Conservation (phyloP, 2,797 vertebrate genomes). For the Myotis findleyi region DNA sequence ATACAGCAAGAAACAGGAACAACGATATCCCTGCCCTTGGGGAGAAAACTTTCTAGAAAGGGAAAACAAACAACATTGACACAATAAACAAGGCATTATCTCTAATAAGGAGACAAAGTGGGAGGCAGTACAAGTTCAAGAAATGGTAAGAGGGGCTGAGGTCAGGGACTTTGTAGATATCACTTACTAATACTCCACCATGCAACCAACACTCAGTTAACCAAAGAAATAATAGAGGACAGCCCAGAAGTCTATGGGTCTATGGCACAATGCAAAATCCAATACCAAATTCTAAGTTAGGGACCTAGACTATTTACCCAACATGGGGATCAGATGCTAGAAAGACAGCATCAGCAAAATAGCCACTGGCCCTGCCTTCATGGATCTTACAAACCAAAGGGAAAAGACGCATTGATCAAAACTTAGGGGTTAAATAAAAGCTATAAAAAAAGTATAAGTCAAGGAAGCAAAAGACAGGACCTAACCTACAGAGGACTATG, state of each 20-base stretch:
- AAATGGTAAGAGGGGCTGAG: neutral
- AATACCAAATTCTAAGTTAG: neutral
- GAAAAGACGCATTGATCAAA: neutral
- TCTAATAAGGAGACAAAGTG: neutral
- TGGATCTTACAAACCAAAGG: neutral
- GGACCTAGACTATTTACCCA: neutral
- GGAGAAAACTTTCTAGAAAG: neutral
- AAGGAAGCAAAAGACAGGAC: neutral
- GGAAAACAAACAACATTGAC: neutral
- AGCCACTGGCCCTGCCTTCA: neutral
- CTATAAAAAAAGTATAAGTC: neutral
- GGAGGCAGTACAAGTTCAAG: neutral
- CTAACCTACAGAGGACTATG: neutral
- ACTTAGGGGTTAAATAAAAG: slow-evolving; percentile 2
- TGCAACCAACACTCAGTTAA: neutral
- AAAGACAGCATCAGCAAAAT: neutral
- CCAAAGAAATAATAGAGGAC: neutral
- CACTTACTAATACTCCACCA: neutral
- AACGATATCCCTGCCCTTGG: neutral
- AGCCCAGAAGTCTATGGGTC: neutral
- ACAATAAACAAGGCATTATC: neutral
- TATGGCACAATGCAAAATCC: neutral
- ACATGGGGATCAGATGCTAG: neutral
- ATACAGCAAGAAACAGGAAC: neutral
- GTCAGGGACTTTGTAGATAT: neutral